Percentiles rank a stretch among this genome's conserved stretches.
These are phyloP conservation scores for Thecocarcelia acutangulata DNA, from an alignment of 2,888 invertebrate species.

Conservation along the genomic window DNA sequence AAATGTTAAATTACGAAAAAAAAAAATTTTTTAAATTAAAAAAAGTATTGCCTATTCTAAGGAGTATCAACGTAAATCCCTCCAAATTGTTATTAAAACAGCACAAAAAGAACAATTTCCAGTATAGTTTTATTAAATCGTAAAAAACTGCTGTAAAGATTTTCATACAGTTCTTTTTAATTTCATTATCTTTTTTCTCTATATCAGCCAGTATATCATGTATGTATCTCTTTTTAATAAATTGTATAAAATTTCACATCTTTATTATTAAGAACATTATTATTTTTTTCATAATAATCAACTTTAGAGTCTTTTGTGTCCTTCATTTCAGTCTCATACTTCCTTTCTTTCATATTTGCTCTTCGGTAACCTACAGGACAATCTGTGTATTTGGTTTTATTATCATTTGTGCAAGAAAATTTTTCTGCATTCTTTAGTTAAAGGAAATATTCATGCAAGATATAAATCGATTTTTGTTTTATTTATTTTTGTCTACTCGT, in stretches of 20 bases:
- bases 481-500: conserved; percentile 44
- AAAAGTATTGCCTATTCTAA: background rate
- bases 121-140: no score
- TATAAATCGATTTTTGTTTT: conserved; percentile 68
- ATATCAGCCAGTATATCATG: background rate
- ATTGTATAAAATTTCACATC: conserved; percentile 62
- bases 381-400: conserved; percentile 20
- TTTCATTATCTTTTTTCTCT: conserved; percentile 11
- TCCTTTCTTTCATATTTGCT: no score
- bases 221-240: conserved; percentile 57
- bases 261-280: conserved; percentile 42
- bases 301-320: conserved; percentile 38
- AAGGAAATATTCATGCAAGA: conserved; percentile 17
- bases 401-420: conserved; percentile 36
- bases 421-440: conserved; percentile 22
- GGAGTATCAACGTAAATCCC: background rate
- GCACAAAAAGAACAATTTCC: no score
- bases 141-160: no score
- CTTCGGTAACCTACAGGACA: conserved; percentile 1
- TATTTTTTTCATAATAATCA: conserved; percentile 11
- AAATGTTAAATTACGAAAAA: background rate
- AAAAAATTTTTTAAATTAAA: background rate
- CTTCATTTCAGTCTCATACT: conserved; percentile 12
- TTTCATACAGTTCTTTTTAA: background rate
- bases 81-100: no score